Conservation (phyloP, 2,113 vertebrate species). For the Hucho hucho region DNA sequence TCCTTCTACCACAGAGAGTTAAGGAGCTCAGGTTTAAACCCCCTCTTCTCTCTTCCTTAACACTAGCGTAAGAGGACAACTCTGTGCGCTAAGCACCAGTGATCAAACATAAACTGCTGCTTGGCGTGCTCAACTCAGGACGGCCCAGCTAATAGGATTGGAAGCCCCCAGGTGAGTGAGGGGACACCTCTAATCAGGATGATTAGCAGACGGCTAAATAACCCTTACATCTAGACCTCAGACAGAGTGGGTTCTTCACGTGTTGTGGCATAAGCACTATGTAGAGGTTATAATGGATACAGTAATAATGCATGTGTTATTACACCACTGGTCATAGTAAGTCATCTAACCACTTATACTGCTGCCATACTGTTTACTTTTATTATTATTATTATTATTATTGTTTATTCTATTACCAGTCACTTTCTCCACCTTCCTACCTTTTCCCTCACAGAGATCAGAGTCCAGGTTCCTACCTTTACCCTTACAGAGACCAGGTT, state of each 20-base stretch:
- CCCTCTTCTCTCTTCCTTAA: slow-evolving; percentile 54
- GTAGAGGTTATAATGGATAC: not conserved
- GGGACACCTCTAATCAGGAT: slow-evolving; percentile 70
- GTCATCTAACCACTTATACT: no score
- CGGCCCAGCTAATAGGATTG: slow-evolving; percentile 80
- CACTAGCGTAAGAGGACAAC: slow-evolving; percentile 73
- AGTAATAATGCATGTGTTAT: no score
- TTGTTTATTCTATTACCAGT: no score
- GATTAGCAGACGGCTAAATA: slow-evolving; percentile 69
- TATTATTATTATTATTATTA: no score
- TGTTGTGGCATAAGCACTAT: not conserved
- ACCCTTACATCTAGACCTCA: slow-evolving; percentile 47
- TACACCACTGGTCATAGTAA: no score
- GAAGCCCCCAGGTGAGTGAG: slow-evolving; percentile 79
- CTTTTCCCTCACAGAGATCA: not conserved
- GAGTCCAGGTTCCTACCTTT: not conserved
- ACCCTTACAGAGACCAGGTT: not conserved
- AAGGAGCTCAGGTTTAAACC: slow-evolving; percentile 76
- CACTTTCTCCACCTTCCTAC: no score
- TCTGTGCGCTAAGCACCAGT: slow-evolving; percentile 76
- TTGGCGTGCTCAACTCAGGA: slow-evolving; percentile 70
- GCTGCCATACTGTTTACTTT: no score
- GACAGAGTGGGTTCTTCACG: not conserved
- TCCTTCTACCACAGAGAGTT: slow-evolving; percentile 72
- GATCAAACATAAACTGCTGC: slow-evolving; percentile 75